Percentiles rank a stretch among this genome's conserved stretches.
These are phyloP conservation scores for Phacellophora camtschatica DNA, from an alignment of 30 jellyfish, hydroid and myxozoan genomes.

Conservation along the genomic window DNA sequence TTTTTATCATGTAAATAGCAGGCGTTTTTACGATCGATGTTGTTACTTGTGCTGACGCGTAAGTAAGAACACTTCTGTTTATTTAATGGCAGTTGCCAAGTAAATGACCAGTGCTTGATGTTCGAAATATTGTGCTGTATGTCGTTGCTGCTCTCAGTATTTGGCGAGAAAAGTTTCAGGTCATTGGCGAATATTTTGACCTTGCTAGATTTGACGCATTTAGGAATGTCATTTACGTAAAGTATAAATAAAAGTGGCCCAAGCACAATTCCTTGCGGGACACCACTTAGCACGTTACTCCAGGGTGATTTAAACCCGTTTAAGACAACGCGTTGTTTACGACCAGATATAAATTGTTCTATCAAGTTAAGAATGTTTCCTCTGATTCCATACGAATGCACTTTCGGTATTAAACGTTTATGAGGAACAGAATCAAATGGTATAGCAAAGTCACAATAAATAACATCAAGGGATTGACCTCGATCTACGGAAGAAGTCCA, in stretches of 20 bases:
- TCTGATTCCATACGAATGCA: conserved; percentile 9
- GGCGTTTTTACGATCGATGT: neutral
- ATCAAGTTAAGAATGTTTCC: conserved; percentile 13
- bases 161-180: conserved; percentile 1
- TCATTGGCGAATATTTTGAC: conserved; percentile 28
- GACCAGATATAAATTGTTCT: neutral
- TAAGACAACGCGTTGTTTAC: conserved; percentile 18
- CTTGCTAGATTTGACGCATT: neutral
- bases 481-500: conserved; percentile 8
- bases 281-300: conserved; percentile 11
- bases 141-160: neutral
- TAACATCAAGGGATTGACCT: neutral
- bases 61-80: neutral
- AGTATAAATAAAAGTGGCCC: neutral
- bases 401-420: neutral
- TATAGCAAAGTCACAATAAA: conserved; percentile 6
- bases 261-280: conserved; percentile 4
- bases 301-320: conserved; percentile 7
- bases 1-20: neutral
- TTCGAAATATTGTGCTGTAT: neutral
- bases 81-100: conserved; percentile 10
- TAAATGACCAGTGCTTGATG: neutral
- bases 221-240: conserved; percentile 15
- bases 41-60: neutral
- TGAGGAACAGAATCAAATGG: conserved; percentile 42